Evolutionary conservation across 1,140 invertebrate species (phyloP).

Genomic region (Hylyphantes graminicola): DNA sequence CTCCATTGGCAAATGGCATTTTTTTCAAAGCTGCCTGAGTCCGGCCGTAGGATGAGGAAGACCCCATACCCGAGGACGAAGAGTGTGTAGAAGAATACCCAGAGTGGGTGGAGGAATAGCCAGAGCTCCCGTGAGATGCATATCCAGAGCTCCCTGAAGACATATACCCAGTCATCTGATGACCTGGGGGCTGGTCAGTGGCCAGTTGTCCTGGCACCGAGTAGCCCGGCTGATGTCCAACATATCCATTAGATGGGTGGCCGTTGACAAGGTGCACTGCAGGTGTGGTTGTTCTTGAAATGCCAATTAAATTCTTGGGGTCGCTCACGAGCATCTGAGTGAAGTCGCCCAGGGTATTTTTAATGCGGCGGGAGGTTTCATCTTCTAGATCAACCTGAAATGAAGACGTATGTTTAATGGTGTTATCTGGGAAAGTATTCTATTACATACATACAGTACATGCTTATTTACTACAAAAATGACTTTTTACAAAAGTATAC

Average conservation of each 20-base stretch:
- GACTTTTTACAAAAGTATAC: neutral
- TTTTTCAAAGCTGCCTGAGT: conserved; percentile 19
- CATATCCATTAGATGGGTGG: conserved; percentile 12
- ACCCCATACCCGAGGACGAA: neutral
- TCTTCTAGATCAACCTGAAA: conserved; percentile 69
- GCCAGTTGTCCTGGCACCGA: neutral
- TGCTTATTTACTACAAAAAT: neutral
- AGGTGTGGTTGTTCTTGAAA: conserved; percentile 64
- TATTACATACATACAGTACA: neutral
- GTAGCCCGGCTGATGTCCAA: conserved; percentile 16
- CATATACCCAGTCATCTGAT: conserved; percentile 29
- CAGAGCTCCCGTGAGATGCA: conserved; percentile 10
- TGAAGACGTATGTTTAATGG: neutral
- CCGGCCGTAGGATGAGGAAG: neutral
- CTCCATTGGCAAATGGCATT: conserved; percentile 3
- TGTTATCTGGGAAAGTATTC: too few relatives aligned
- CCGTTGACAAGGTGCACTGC: conserved; percentile 8
- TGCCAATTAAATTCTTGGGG: conserved; percentile 77
- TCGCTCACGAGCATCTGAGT: conserved; percentile 73
- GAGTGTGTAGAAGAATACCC: neutral
- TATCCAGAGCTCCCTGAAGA: conserved; percentile 4
- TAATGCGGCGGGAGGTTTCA: conserved; percentile 79
- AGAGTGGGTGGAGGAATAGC: conserved; percentile 3
- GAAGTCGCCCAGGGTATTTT: conserved; percentile 79
- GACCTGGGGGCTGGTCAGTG: neutral